Conservation (phyloP, 2,113 vertebrate genomes). For the Meleagris gallopavo region DNA sequence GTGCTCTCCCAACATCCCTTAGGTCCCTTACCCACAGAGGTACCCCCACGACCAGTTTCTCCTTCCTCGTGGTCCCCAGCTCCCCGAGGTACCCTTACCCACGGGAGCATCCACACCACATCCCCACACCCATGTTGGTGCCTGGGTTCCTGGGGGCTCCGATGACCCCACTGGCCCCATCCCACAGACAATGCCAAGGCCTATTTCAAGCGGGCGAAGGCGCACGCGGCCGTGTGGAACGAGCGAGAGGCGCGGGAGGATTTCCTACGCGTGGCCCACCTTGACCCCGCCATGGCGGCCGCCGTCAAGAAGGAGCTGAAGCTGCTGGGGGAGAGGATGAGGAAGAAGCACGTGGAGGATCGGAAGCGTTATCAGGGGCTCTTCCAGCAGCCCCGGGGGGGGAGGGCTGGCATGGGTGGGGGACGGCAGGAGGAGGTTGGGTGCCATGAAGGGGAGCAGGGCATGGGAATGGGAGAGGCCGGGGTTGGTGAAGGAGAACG, state of each 20-base stretch:
- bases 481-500: neutral
- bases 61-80: neutral
- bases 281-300: conserved; percentile 77
- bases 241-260: conserved; percentile 81
- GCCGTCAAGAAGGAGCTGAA: conserved; percentile 80
- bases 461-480: neutral
- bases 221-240: conserved; percentile 86
- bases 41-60: accelerated
- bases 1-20: neutral
- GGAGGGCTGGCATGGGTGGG: neutral
- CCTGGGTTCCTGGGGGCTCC: neutral
- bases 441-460: neutral
- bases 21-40: neutral
- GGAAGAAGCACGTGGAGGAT: conserved; percentile 86
- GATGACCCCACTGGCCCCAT: neutral
- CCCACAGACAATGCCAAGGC: conserved; percentile 84
- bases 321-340: conserved; percentile 83
- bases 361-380: conserved; percentile 84
- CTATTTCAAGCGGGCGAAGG: conserved; percentile 89
- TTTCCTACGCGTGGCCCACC: conserved; percentile 80
- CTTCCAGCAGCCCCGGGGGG: conserved; percentile 15
- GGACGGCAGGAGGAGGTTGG: neutral
- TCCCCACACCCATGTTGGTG: too few relatives aligned
- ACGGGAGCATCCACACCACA: too few relatives aligned
- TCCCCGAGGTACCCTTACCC: neutral